These are phyloP conservation scores for Tetranychus piercei DNA, from an alignment of 2,888 invertebrate species.

Conservation along the genomic window DNA sequence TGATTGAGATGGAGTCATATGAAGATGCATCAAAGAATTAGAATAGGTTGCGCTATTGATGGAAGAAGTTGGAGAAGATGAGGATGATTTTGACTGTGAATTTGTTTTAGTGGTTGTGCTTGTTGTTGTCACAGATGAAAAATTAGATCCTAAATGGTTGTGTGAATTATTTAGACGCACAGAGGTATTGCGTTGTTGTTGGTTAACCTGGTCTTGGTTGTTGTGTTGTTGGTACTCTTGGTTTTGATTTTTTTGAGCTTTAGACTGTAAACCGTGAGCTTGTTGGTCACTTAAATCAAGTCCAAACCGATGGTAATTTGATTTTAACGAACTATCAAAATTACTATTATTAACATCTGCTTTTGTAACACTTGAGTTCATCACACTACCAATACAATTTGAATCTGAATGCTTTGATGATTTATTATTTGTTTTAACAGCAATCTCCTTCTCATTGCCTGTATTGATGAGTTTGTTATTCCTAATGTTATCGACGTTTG, in stretches of 20 bases:
- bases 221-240: background rate
- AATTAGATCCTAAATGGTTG: no score
- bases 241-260: background rate
- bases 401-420: background rate
- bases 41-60: background rate
- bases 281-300: background rate
- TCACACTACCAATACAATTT: background rate
- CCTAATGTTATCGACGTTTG: background rate
- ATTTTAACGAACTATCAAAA: no score
- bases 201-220: no score
- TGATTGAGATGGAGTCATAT: constrained; percentile 2
- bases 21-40: background rate
- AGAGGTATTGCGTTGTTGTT: no score
- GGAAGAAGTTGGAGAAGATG: background rate
- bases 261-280: background rate
- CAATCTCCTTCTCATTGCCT: constrained; percentile 5
- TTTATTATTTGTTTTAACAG: constrained; percentile 2
- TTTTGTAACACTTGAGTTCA: background rate
- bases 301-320: background rate
- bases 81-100: background rate
- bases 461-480: background rate
- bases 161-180: no score
- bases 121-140: background rate
- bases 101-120: background rate
- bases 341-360: background rate